These are phyloP conservation scores for Spatula clypeata DNA, from an alignment of 2,797 vertebrate genomes.

Conservation along the genomic window DNA sequence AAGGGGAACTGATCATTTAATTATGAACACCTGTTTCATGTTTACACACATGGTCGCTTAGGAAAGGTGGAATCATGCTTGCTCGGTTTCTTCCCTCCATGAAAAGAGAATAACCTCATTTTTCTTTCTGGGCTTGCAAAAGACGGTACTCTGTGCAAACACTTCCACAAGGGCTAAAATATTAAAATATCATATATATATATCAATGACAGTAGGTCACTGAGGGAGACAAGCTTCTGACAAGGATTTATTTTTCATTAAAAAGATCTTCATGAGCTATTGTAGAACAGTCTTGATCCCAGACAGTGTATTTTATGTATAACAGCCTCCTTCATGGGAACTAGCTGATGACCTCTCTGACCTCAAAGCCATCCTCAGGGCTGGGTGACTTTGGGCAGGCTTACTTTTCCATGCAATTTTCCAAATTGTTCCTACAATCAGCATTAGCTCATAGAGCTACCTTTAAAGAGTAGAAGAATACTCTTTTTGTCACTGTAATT, in stretches of 20 bases:
- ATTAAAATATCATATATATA: neutral
- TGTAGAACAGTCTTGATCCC: neutral
- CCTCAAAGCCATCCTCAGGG: neutral
- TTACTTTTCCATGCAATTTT: neutral
- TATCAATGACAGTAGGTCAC: neutral
- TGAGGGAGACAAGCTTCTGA: neutral
- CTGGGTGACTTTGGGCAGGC: neutral
- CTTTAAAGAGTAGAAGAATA: neutral
- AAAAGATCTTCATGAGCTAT: neutral
- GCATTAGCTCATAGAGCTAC: neutral
- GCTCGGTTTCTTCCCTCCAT: neutral
- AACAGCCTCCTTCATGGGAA: neutral
- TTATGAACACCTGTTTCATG: neutral
- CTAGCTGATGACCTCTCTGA: neutral
- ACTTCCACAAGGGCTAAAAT: neutral
- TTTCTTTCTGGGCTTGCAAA: neutral
- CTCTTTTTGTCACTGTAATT: neutral
- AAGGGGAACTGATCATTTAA: neutral
- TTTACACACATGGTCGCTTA: neutral
- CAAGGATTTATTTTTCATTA: conserved; percentile 36
- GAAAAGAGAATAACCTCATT: neutral
- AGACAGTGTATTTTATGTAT: neutral
- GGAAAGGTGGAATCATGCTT: neutral
- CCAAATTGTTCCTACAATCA: neutral
- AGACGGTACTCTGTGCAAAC: neutral